A percentile compares a stretch with the other conserved stretches of the same genome.
Evolutionary conservation across 2,113 vertebrate species (phyloP).

Genomic region (Osmerus mordax): DNA sequence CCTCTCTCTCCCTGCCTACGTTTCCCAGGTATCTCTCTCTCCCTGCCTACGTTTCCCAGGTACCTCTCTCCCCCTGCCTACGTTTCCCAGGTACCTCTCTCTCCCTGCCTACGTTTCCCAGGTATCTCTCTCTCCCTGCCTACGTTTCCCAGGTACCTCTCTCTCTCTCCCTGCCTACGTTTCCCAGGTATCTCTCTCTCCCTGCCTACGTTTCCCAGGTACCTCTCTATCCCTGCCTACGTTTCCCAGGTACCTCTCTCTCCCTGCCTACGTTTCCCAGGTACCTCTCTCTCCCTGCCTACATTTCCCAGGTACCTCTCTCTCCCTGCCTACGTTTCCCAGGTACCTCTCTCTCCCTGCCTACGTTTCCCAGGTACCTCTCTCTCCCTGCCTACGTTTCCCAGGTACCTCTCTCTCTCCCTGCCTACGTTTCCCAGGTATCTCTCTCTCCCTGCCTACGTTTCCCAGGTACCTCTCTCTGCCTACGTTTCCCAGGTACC

Average conservation of each 20-base stretch:
- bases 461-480: background rate
- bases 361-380: background rate
- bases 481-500: background rate
- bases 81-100: background rate
- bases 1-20: constrained; percentile 66
- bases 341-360: background rate
- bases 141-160: background rate
- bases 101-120: background rate
- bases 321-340: background rate
- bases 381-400: constrained; percentile 40
- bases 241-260: background rate
- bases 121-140: background rate
- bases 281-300: background rate
- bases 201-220: constrained; percentile 44
- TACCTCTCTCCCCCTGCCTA: background rate
- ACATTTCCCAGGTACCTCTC: background rate
- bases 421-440: background rate
- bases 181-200: background rate
- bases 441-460: background rate
- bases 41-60: too few relatives aligned
- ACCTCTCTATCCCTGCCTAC: too few relatives aligned
- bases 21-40: constrained; percentile 66
- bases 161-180: background rate
- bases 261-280: background rate
- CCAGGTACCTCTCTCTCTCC: background rate